Conservation (phyloP, 1,140 invertebrate genomes). For the Brachionus rotundiformis region DNA sequence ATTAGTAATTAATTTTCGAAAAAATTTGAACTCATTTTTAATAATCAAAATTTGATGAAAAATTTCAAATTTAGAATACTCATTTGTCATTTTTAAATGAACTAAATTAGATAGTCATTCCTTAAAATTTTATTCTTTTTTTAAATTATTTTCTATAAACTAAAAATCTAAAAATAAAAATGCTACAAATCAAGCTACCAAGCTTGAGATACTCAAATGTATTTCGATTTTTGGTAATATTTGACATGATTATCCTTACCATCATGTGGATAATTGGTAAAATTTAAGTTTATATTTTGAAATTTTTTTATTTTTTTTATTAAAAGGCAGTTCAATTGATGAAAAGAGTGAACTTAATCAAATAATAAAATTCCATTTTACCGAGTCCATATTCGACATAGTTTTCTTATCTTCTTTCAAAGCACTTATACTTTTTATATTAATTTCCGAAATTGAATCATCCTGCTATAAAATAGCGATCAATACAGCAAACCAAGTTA, state of each 20-base stretch:
- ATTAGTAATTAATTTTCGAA: background rate
- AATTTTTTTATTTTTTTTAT: background rate
- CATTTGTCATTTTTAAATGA: background rate
- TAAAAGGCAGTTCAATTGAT: slow-evolving; percentile 14
- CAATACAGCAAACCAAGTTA: background rate
- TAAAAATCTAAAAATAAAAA: background rate
- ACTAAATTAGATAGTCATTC: background rate
- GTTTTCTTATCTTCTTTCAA: slow-evolving; percentile 44
- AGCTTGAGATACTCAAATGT: slow-evolving; percentile 44
- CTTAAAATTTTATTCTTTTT: background rate
- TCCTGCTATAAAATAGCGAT: slow-evolving; percentile 18
- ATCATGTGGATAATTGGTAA: slow-evolving; percentile 49
- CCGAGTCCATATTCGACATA: slow-evolving; percentile 29
- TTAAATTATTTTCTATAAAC: background rate
- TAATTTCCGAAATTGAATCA: slow-evolving; percentile 38
- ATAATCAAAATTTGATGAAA: background rate
- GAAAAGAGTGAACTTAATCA: slow-evolving; percentile 42
- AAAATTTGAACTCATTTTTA: background rate
- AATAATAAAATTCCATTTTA: slow-evolving; percentile 38
- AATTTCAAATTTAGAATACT: background rate
- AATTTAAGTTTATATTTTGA: background rate
- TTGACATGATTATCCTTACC: slow-evolving; percentile 6
- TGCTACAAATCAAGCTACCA: background rate
- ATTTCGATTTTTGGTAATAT: slow-evolving; percentile 5
- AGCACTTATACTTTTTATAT: slow-evolving; percentile 33